Conservation (phyloP, 2,113 vertebrate species). For the Axis porcinus region DNA sequence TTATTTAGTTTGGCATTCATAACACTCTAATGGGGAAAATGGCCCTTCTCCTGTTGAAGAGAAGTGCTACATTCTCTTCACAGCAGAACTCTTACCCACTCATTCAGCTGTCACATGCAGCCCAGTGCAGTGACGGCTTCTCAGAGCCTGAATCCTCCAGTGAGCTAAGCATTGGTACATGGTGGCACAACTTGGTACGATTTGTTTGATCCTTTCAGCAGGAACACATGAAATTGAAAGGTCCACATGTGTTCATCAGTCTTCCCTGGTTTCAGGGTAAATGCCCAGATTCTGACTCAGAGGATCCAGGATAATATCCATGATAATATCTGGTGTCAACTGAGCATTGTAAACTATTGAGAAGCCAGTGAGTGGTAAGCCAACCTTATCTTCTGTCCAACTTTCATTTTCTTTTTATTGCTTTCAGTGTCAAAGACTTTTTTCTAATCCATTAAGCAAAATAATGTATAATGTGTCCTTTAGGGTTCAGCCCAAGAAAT, state of each 20-base stretch:
- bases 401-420: not conserved
- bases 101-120: not conserved
- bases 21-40: not conserved
- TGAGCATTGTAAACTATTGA: not conserved
- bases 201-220: not conserved
- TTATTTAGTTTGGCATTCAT: not conserved
- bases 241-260: not conserved
- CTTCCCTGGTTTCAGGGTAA: not conserved
- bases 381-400: not conserved
- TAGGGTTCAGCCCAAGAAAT: not conserved
- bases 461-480: not conserved
- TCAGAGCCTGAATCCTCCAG: not conserved
- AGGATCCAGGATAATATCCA: not conserved
- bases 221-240: not conserved
- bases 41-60: not conserved
- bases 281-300: not conserved
- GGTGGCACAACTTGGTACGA: not conserved
- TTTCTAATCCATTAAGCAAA: not conserved
- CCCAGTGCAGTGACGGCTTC: not conserved
- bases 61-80: not conserved
- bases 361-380: not conserved
- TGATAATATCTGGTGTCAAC: not conserved
- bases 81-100: not conserved
- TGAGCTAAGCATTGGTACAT: not conserved
- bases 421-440: not conserved